A percentile compares a stretch with the other conserved stretches of the same genome.
Conservation (phyloP, 2,888 invertebrate genomes). For the Polymixis flavicincta region DNA sequence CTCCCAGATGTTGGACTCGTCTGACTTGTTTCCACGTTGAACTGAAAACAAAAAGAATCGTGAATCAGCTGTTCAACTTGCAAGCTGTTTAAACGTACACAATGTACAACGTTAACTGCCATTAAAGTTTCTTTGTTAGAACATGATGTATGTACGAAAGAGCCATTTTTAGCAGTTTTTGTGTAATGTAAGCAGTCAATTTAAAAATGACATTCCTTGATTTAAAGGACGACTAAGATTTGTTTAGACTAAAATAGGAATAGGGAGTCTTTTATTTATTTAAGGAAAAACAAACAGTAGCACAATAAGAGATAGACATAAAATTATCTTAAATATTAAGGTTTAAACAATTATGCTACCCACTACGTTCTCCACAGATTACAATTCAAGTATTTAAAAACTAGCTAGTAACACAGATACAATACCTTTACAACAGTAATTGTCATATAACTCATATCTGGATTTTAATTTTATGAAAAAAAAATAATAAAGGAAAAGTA, state of each 20-base stretch:
- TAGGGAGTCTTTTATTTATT: too few species aligned
- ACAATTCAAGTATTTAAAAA: too few species aligned
- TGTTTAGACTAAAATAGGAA: neutral
- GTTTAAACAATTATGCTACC: too few species aligned
- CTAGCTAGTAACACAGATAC: too few species aligned
- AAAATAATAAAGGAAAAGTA: too few species aligned
- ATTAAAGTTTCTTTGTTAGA: slow-evolving; percentile 31
- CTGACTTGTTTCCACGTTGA: slow-evolving; percentile 13
- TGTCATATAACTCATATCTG: too few species aligned
- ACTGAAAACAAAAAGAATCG: slow-evolving; percentile 44
- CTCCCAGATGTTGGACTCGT: slow-evolving; percentile 39
- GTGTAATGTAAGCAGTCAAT: neutral
- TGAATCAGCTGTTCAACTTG: slow-evolving; percentile 42
- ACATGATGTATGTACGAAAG: neutral
- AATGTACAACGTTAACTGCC: slow-evolving; percentile 10
- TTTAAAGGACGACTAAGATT: neutral
- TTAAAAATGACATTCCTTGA: neutral
- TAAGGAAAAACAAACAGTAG: too few species aligned
- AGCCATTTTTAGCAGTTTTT: neutral
- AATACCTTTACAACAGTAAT: too few species aligned
- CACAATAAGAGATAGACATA: too few species aligned
- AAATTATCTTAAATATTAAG: too few species aligned
- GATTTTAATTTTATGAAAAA: too few species aligned
- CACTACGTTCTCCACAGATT: too few species aligned
- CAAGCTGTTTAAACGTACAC: slow-evolving; percentile 7